Percentiles rank a stretch among this genome's conserved stretches.
Evolutionary conservation across 2,888 invertebrate genomes (phyloP).

Genomic region (Alviniconcha strummeri): DNA sequence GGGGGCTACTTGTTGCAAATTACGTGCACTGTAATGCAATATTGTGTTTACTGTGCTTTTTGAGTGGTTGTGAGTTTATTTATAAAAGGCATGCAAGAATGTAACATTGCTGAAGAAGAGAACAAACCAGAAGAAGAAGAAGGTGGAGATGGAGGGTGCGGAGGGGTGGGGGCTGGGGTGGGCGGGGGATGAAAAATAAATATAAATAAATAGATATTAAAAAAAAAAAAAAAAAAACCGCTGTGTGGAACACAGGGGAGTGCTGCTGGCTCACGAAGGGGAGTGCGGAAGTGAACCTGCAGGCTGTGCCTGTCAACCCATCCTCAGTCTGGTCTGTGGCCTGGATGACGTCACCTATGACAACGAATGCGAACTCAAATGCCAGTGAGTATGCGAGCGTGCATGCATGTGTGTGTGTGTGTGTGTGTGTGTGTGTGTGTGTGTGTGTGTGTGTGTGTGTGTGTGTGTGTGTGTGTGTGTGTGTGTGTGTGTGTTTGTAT

Average conservation of each 20-base stretch:
- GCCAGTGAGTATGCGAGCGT: constrained; percentile 18
- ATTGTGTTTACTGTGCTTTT: no score
- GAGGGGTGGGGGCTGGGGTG: no score
- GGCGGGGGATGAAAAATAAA: no score
- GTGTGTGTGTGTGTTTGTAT: constrained; percentile 6
- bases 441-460: constrained; percentile 4
- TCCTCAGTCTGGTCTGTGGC: constrained; percentile 31
- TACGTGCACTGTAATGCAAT: no score
- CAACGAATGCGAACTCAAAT: constrained; percentile 29
- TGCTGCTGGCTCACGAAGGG: constrained; percentile 21
- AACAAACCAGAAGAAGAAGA: no score
- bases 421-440: not conserved
- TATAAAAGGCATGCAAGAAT: no score
- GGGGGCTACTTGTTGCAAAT: no score
- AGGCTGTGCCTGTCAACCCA: constrained; percentile 25
- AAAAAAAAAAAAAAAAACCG: no score
- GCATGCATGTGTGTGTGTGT: not conserved
- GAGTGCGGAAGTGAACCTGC: constrained; percentile 24
- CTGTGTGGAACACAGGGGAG: constrained; percentile 15
- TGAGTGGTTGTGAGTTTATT: no score
- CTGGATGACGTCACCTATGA: constrained; percentile 30
- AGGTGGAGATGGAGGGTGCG: no score
- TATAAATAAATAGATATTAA: no score
- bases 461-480: not conserved
- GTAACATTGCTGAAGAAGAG: no score